phyloP scores from a whole-genome alignment of 1,140 invertebrate species.

The Tenebrio molitor region DNA sequence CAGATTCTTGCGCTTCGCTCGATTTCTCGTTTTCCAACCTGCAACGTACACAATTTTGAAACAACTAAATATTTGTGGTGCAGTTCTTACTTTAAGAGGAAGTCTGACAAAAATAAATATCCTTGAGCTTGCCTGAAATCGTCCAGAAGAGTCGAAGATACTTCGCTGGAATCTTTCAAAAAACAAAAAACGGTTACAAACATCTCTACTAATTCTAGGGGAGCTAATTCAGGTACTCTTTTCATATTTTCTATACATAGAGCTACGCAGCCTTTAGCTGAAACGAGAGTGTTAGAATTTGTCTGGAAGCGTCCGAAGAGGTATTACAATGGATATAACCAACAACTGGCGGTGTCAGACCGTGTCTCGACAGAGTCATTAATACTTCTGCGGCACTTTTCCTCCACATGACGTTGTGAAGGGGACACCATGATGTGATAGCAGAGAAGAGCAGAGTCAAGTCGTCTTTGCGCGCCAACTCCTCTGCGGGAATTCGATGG shows the following conservation, averaged over 20 bases:
- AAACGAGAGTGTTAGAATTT: constrained; percentile 65
- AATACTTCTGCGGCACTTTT: constrained; percentile 97
- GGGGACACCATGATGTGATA: constrained; percentile 94
- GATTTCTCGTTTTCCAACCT: constrained; percentile 83
- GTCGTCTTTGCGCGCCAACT: constrained; percentile 97
- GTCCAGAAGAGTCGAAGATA: constrained; percentile 93
- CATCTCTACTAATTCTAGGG: constrained; percentile 98
- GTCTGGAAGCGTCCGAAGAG: too few relatives aligned
- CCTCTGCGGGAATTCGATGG: constrained; percentile 93
- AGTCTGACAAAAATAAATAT: constrained; percentile 95
- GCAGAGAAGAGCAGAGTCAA: constrained; percentile 95
- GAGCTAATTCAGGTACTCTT: constrained; percentile 89
- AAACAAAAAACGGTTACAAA: constrained; percentile 98
- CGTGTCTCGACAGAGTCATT: constrained; percentile 95
- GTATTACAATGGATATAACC: constrained; percentile 98
- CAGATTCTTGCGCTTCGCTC: constrained; percentile 87
- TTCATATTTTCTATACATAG: constrained; percentile 98
- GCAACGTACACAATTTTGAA: constrained; percentile 55
- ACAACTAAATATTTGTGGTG: background rate
- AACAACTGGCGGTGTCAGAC: constrained; percentile 91
- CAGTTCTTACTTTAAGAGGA: constrained; percentile 86
- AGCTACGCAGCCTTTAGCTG: constrained; percentile 95
- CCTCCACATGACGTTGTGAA: constrained; percentile 95
- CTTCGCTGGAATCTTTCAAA: constrained; percentile 97
- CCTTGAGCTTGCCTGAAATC: constrained; percentile 96